A percentile compares a stretch with the other conserved stretches of the same genome.
These are phyloP conservation scores for Melieria crassipennis DNA, from an alignment of 2,888 invertebrate genomes.

Conservation along the genomic window DNA sequence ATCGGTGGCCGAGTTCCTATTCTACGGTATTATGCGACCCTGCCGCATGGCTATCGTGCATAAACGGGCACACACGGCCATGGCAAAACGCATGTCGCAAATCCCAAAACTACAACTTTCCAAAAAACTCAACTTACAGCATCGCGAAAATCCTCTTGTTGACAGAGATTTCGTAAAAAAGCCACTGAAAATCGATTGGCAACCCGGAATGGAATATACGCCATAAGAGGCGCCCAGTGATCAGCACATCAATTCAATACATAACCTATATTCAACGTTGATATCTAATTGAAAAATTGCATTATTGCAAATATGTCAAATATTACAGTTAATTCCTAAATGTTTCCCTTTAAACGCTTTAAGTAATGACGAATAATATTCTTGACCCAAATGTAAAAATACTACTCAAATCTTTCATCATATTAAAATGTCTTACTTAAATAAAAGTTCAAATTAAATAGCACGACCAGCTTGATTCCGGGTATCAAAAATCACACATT, in stretches of 20 bases:
- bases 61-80: neutral
- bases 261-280: no score
- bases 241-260: no score
- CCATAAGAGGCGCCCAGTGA: neutral
- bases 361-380: neutral
- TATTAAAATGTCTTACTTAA: no score
- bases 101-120: neutral
- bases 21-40: conserved; percentile 73
- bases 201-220: conserved; percentile 17
- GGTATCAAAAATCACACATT: no score
- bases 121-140: neutral
- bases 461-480: no score
- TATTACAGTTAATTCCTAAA: neutral
- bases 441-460: no score
- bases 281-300: no score
- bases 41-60: conserved; percentile 50
- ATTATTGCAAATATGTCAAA: neutral
- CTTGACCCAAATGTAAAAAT: neutral
- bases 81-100: neutral
- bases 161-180: neutral
- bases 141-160: no score
- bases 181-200: neutral
- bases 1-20: conserved; percentile 77
- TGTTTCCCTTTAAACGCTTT: neutral
- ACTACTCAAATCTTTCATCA: no score